A percentile compares a stretch with the other conserved stretches of the same genome.
Evolutionary conservation across 2,888 invertebrate species (phyloP).

Genomic region (Oscheius onirici): DNA sequence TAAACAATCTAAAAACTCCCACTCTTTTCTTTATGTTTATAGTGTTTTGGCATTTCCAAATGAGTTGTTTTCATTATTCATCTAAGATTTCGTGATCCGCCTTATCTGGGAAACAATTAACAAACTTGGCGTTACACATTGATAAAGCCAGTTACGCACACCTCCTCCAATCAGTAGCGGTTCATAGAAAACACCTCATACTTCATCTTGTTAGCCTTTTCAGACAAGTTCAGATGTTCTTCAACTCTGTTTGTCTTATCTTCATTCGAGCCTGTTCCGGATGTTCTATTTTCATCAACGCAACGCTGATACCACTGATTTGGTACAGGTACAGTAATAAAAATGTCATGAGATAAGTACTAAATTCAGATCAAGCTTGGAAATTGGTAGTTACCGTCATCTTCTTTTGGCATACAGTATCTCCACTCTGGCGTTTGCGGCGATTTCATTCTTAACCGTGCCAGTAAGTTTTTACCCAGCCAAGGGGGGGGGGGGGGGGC

Average conservation of each 20-base stretch:
- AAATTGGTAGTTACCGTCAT: constrained; percentile 1
- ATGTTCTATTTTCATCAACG: neutral
- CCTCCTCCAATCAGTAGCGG: no score
- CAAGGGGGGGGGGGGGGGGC: no score
- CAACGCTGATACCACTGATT: neutral
- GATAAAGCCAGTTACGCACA: no score
- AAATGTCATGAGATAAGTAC: no score
- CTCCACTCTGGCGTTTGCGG: neutral
- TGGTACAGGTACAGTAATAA: neutral
- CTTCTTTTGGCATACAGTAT: neutral
- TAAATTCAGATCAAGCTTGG: constrained; percentile 2
- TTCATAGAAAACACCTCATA: no score
- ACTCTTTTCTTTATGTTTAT: no score
- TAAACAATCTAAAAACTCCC: no score
- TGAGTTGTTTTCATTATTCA: no score
- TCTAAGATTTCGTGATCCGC: no score
- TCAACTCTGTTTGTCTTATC: neutral
- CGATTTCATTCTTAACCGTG: constrained; percentile 1
- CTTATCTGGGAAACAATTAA: no score
- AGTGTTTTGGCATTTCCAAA: no score
- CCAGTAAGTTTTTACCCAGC: neutral
- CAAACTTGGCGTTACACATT: no score
- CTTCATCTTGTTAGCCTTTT: neutral
- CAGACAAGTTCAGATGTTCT: neutral
- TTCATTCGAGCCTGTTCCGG: neutral